A percentile compares a stretch with the other conserved stretches of the same genome.
Evolutionary conservation across 2,113 vertebrate genomes (phyloP).

Genomic region (Pampusana beccarii): DNA sequence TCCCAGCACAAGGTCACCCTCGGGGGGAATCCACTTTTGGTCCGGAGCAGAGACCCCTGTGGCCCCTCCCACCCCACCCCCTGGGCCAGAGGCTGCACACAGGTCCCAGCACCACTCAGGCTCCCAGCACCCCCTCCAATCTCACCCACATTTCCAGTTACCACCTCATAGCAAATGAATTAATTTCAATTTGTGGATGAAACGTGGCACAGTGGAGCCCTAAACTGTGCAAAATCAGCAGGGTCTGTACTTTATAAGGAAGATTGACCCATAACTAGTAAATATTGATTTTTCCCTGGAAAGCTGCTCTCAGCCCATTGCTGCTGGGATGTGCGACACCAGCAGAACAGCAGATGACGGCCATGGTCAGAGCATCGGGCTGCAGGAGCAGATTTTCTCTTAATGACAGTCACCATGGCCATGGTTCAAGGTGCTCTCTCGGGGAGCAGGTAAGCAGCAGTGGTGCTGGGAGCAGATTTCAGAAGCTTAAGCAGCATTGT

Average conservation of each 20-base stretch:
- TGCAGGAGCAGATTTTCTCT: no score
- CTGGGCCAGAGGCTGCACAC: accelerated
- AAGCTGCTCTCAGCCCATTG: background rate
- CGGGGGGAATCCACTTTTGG: no score
- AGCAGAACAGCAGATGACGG: no score
- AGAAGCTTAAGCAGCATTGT: no score
- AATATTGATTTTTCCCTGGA: background rate
- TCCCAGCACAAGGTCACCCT: no score
- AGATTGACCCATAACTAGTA: background rate
- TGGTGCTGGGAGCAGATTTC: background rate
- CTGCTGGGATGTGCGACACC: no score
- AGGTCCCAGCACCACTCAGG: accelerated
- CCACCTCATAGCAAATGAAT: background rate
- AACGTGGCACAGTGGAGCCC: accelerated
- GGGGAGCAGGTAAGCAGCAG: accelerated
- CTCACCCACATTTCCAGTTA: background rate
- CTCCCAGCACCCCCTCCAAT: no score
- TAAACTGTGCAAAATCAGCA: background rate
- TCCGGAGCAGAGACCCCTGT: no score
- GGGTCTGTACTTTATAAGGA: background rate
- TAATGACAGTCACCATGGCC: no score
- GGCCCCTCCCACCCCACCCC: background rate
- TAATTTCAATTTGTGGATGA: background rate
- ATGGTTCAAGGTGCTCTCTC: background rate
- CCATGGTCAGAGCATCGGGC: no score